Conservation (phyloP, 2,888 invertebrate species). For the Cheilosia urbana region DNA sequence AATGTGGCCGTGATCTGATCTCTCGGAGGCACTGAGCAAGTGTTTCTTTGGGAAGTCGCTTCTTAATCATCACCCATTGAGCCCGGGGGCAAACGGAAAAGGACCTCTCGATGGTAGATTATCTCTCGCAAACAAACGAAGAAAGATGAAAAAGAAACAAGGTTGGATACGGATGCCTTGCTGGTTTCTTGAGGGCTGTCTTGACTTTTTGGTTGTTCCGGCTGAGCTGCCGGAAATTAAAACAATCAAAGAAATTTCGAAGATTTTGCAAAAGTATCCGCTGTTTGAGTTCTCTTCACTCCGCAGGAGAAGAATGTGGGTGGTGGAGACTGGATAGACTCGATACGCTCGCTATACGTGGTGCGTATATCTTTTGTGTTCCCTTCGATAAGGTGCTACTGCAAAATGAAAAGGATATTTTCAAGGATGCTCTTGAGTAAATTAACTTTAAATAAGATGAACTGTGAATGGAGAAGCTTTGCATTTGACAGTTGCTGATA, state of each 20-base stretch:
- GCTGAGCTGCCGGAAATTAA: slow-evolving; percentile 72
- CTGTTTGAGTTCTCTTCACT: slow-evolving; percentile 29
- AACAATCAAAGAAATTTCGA: slow-evolving; percentile 74
- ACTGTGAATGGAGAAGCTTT: slow-evolving; percentile 43
- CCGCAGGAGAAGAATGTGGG: background rate
- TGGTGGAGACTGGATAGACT: background rate
- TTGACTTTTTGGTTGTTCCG: slow-evolving; percentile 72
- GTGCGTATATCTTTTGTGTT: slow-evolving; percentile 41
- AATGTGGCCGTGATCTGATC: slow-evolving; percentile 48
- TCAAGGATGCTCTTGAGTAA: slow-evolving; percentile 70
- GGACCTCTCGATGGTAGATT: slow-evolving; percentile 39
- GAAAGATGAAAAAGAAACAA: slow-evolving; percentile 33
- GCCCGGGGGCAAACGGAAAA: slow-evolving; percentile 14
- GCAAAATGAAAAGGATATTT: slow-evolving; percentile 73
- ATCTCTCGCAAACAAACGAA: slow-evolving; percentile 3
- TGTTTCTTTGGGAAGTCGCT: slow-evolving; percentile 67
- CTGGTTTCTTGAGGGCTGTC: slow-evolving; percentile 25
- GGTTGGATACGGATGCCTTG: background rate
- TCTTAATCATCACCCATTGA: slow-evolving; percentile 34
- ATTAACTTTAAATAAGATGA: slow-evolving; percentile 69
- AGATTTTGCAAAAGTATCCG: slow-evolving; percentile 72
- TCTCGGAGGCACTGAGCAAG: slow-evolving; percentile 63
- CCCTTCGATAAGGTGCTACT: slow-evolving; percentile 26
- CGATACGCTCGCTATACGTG: background rate
- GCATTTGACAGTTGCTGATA: slow-evolving; percentile 71